Evolutionary conservation across 2,888 invertebrate species (phyloP).

Genomic region (Hirtodrosophila trivittata): DNA sequence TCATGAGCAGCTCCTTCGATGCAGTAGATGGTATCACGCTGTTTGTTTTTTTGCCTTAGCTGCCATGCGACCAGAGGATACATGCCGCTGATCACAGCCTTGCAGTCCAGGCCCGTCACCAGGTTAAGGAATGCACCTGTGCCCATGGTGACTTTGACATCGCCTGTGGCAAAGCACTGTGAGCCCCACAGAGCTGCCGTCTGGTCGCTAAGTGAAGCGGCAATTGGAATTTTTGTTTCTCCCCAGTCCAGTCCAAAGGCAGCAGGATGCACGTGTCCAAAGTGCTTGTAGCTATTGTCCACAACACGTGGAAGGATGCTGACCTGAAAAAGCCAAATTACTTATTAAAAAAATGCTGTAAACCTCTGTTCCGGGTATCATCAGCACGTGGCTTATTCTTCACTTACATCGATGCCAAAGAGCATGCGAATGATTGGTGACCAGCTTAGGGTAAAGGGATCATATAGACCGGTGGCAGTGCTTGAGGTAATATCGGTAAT

Average conservation of each 20-base stretch:
- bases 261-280: conserved; percentile 87
- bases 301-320: conserved; percentile 92
- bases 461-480: conserved; percentile 95
- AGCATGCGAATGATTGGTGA: conserved; percentile 87
- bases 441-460: conserved; percentile 96
- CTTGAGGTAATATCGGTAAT: conserved; percentile 96
- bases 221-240: conserved; percentile 87
- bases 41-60: conserved; percentile 44
- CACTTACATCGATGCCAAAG: conserved; percentile 86
- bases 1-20: conserved; percentile 95
- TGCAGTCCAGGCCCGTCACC: conserved; percentile 90
- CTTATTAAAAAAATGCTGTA: too few species aligned
- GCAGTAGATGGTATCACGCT: conserved; percentile 86
- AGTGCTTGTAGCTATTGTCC: conserved; percentile 88
- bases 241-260: conserved; percentile 88
- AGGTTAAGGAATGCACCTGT: conserved; percentile 96
- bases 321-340: conserved; percentile 84
- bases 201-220: conserved; percentile 86
- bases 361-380: too few species aligned
- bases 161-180: conserved; percentile 90
- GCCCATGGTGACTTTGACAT: conserved; percentile 94
- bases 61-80: conserved; percentile 97
- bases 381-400: background rate
- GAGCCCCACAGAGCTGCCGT: conserved; percentile 95
- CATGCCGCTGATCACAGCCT: conserved; percentile 92